Evolutionary conservation across 2,113 vertebrate genomes (phyloP).

Genomic region (pig (Sus scrofa)): T2T-Sscrofa CM000824.6:110853001-110853500

Average conservation of each 20-base stretch:
- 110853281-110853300: background rate
- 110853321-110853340: background rate
- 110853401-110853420: background rate
- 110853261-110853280: conserved; percentile 9
- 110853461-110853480: background rate
- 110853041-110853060: conserved; percentile 49
- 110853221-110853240: background rate
- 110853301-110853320: background rate
- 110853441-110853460: background rate
- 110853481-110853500: background rate
- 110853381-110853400: background rate
- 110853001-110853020: background rate
- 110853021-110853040: background rate
- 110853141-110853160: conserved; percentile 48
- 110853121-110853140: conserved; percentile 47
- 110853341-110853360: background rate
- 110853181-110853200: conserved; percentile 7
- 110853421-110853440: background rate
- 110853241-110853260: background rate
- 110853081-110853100: conserved; percentile 41
- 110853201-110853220: conserved; percentile 35
- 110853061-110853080: background rate
- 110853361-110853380: background rate
- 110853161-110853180: conserved; percentile 46
- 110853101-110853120: conserved; percentile 48